A percentile compares a stretch with the other conserved stretches of the same genome.
Conservation (phyloP, 1,140 invertebrate species). For the Drosophila mojavensis region DNA sequence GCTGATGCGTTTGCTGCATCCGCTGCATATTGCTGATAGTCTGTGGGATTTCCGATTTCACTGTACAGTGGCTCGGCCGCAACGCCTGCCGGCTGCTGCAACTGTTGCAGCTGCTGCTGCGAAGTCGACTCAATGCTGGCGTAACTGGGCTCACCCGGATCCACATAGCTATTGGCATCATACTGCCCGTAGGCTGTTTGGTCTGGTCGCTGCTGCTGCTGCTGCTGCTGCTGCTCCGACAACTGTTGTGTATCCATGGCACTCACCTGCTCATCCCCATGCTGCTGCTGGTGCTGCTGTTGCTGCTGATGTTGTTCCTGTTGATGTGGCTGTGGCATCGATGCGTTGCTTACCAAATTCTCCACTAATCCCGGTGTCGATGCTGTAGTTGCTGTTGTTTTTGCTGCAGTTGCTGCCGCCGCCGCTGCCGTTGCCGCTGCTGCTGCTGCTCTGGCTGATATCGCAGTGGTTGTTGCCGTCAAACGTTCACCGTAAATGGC, state of each 20-base stretch:
- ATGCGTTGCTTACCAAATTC: slow-evolving; percentile 58
- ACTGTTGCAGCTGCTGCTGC: slow-evolving; percentile 23
- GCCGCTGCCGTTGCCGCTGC: slow-evolving; percentile 18
- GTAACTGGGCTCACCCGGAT: slow-evolving; percentile 62
- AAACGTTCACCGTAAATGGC: slow-evolving; percentile 82
- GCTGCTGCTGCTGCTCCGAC: slow-evolving; percentile 22
- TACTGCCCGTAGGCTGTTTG: slow-evolving; percentile 61
- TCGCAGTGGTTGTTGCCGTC: slow-evolving; percentile 43
- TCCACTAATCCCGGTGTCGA: slow-evolving; percentile 60
- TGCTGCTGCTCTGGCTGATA: slow-evolving; percentile 14
- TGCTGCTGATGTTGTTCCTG: slow-evolving; percentile 22
- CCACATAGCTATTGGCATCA: slow-evolving; percentile 63
- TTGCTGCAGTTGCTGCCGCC: slow-evolving; percentile 9
- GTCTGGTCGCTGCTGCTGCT: slow-evolving; percentile 18
- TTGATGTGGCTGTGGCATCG: slow-evolving; percentile 14
- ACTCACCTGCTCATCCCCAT: slow-evolving; percentile 7
- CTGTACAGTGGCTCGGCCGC: slow-evolving; percentile 65
- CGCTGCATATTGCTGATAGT: slow-evolving; percentile 68
- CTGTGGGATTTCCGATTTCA: slow-evolving; percentile 79
- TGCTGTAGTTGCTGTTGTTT: neutral
- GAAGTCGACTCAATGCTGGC: slow-evolving; percentile 63
- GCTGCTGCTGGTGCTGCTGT: slow-evolving; percentile 9
- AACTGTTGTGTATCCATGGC: slow-evolving; percentile 2
- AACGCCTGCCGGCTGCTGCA: slow-evolving; percentile 10
- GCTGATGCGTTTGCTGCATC: slow-evolving; percentile 42